Evolutionary conservation across 2,113 vertebrate genomes (phyloP).

Genomic region (Pygoscelis adeliae): DNA sequence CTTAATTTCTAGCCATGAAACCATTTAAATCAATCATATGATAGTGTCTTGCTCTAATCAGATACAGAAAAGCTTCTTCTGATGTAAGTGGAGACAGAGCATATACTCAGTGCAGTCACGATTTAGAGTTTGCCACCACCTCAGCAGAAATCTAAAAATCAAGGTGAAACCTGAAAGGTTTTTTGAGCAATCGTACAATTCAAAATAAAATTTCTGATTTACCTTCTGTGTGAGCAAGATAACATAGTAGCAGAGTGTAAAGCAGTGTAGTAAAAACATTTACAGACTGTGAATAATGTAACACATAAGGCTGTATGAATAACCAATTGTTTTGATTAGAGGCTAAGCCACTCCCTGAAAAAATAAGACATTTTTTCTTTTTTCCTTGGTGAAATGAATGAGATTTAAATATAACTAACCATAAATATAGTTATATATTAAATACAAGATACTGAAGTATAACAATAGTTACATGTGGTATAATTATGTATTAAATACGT

Average conservation of each 20-base stretch:
- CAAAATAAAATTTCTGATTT: neutral
- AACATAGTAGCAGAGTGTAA: neutral
- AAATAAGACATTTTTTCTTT: neutral
- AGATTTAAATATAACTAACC: neutral
- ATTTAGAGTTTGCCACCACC: neutral
- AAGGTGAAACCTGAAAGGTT: neutral
- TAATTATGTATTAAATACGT: neutral
- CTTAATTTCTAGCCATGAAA: constrained; percentile 8
- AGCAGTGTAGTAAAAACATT: neutral
- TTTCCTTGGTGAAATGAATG: neutral
- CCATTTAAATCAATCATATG: neutral
- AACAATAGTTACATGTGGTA: neutral
- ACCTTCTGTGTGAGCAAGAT: neutral
- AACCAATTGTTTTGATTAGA: neutral
- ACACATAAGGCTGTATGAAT: neutral
- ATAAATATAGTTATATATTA: neutral
- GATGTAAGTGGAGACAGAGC: neutral
- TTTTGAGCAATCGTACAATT: neutral
- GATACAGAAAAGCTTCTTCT: neutral
- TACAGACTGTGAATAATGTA: neutral
- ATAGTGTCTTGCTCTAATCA: neutral
- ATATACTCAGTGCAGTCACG: neutral
- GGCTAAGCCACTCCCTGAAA: neutral
- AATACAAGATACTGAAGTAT: neutral
- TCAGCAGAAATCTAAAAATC: neutral